phyloP scores from a whole-genome alignment of 2,797 vertebrate species.

The Alcedo quadribrachys region DNA sequence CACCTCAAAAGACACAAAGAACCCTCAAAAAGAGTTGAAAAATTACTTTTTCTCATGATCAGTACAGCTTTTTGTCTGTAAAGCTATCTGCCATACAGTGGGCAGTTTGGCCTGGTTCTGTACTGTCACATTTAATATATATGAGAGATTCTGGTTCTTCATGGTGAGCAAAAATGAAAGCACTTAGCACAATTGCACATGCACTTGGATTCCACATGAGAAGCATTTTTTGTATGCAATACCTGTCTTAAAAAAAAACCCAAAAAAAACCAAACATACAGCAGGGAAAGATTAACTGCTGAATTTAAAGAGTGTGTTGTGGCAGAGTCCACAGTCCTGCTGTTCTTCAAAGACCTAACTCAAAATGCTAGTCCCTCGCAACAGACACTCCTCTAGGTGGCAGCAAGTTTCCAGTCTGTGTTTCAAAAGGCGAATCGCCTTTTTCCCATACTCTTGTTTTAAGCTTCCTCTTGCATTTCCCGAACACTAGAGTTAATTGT shows the following conservation, averaged over 20 bases:
- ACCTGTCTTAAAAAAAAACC: too few species aligned
- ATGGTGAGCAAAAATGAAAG: neutral
- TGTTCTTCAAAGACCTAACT: fast-evolving
- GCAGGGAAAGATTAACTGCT: too few species aligned
- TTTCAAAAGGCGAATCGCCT: fast-evolving
- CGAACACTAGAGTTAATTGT: fast-evolving
- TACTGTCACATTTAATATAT: neutral
- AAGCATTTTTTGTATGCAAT: too few species aligned
- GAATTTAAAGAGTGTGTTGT: neutral
- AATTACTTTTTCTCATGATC: neutral
- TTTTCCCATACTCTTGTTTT: fast-evolving
- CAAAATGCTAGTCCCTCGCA: fast-evolving
- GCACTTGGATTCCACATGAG: too few species aligned
- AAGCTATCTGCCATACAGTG: neutral
- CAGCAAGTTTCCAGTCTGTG: neutral
- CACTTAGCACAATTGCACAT: fast-evolving
- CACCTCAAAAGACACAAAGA: neutral
- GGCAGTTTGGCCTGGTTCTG: too few species aligned
- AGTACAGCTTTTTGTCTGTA: neutral
- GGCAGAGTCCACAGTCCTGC: too few species aligned
- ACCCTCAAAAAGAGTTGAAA: neutral
- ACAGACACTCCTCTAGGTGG: neutral
- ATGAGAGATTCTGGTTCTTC: neutral
- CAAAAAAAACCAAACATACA: too few species aligned
- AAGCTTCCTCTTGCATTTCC: fast-evolving